phyloP scores from a whole-genome alignment of 2,113 vertebrate species.

The Vidua macroura region DNA sequence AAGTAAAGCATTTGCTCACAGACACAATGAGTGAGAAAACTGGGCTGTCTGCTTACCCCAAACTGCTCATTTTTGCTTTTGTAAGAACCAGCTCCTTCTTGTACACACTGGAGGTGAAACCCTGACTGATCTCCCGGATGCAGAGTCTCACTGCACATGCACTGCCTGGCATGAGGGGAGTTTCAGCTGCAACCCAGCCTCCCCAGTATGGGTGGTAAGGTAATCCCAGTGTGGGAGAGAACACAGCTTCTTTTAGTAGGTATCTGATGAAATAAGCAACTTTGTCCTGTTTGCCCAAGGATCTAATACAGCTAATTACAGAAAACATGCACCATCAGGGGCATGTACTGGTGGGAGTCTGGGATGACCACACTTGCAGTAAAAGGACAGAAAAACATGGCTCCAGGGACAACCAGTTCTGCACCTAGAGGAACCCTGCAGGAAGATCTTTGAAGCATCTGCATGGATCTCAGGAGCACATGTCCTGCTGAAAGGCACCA shows the following conservation, averaged over 20 bases:
- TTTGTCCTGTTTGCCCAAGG: not conserved
- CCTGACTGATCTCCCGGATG: fast-evolving
- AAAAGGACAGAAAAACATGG: not conserved
- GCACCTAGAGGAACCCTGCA: not conserved
- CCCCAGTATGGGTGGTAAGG: not conserved
- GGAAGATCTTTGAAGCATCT: not conserved
- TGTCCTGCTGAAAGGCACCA: not conserved
- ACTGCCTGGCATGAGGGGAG: not conserved
- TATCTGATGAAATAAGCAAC: not conserved
- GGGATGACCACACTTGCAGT: fast-evolving
- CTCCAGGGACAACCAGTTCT: not conserved
- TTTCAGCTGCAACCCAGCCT: not conserved
- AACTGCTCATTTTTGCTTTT: not conserved
- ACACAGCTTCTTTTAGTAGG: not conserved
- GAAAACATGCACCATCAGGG: not conserved
- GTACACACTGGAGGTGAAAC: not conserved
- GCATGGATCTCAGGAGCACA: fast-evolving
- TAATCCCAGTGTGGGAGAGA: not conserved
- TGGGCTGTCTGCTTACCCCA: not conserved
- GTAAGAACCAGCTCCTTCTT: not conserved
- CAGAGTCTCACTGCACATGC: not conserved
- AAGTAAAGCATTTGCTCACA: not conserved
- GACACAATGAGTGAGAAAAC: not conserved
- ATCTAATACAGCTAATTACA: not conserved
- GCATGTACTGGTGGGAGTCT: not conserved